Base-by-base conservation (phyloP, 2,888 invertebrate genomes). In the Polia nebulosa region DNA sequence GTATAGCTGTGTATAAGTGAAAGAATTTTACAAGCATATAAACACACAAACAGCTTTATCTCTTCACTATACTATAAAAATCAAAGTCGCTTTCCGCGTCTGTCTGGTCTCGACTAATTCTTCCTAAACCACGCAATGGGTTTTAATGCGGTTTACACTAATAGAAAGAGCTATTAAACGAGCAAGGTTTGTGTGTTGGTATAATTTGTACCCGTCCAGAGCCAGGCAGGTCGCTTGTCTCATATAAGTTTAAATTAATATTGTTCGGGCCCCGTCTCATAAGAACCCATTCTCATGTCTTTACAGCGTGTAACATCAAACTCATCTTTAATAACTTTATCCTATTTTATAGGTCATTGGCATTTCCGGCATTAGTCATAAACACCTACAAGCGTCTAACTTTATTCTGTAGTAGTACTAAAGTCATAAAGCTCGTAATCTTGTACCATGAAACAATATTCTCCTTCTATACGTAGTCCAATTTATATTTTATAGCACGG, bases 321-420 rank as follows among this genome's bases (percentile, higher is more conserved):
- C 8, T 57, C 32, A 34, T 47, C 6, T 61, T 70, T 56, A 41
- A 60, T 27, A 27, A 27, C 53, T 59, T 32, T 29, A 51, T 51
- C 15, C 11, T n/a, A 56, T 20, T 47, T 56, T 41, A 56, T 60
- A 45, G 34, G 17, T 47, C 13, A 52, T 52, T 45, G 52, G 1
- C 60, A 57, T 57, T 36, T 45, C 32, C 49, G n/a, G 36, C 22
- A 63, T 57, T 22, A 41, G 13, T 56, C 66, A 57, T 73, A 57
- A 72, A 72, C 27, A 36, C 8, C 11, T 20, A n/a, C n/a, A n/a
- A n/a, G n/a, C n/a, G n/a, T n/a, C 22, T 2, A 36, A 56, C 13
- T 66, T 32, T 39, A 39, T 39, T 53, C 8, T 53, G 6, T 20
- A 47, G 15, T 27, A 29, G 17, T 34, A 34, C 15, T 47, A 17